Evolutionary conservation across 2,113 vertebrate species (phyloP), one percentile per base, ranked within the genome.

Genomic region (Coryphaenoides rupestris): DNA sequence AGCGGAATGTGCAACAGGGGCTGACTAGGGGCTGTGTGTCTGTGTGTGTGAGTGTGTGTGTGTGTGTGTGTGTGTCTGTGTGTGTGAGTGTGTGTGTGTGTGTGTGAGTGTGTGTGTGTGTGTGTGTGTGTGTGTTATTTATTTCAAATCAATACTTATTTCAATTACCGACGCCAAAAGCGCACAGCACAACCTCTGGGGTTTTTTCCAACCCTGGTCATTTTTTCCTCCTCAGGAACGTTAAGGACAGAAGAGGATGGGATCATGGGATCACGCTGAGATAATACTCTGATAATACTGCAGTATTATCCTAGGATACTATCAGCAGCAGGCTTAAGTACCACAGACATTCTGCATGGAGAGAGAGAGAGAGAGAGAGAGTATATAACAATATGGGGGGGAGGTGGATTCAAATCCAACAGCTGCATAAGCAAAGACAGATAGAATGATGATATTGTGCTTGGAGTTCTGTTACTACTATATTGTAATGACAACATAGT

Each of bases 251-350:
- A 68, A 13, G 40, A 21, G 57, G 55, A 52, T 13, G 49, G 33
- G 26, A 50, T n/a, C n/a, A n/a, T 61, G 21, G 52, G 52, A 19
- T 19, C 70, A 76, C 68, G 55, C 47, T 40, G 33, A 40, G 33
- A 10, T 40, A 40, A 40, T 40, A 40, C 33, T 10, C 33, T 40
- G 33, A 40, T 40, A 40, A 40, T 40, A 50, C 47, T 50, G 54
- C 70, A 49, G 16, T 61, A 65, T 76, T 71, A 81, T 79, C 66
- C 63, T 21, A 0, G 24, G 58, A 58, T 62, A 74, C 81, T 62
- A 78, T 72, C 70, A 72, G 24, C 70, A 72, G 24, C 3, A 57
- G 64, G 62, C 70, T 82, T 79, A 40, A 69, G 23, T 24, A 26
- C 46, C 6, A 7, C 17, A 62, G 57, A 58, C 55, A 15, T 21